Evolutionary conservation across 2,888 invertebrate species (phyloP), one percentile per base, ranked within the genome.

Genomic region (Philereme vetulata): DNA sequence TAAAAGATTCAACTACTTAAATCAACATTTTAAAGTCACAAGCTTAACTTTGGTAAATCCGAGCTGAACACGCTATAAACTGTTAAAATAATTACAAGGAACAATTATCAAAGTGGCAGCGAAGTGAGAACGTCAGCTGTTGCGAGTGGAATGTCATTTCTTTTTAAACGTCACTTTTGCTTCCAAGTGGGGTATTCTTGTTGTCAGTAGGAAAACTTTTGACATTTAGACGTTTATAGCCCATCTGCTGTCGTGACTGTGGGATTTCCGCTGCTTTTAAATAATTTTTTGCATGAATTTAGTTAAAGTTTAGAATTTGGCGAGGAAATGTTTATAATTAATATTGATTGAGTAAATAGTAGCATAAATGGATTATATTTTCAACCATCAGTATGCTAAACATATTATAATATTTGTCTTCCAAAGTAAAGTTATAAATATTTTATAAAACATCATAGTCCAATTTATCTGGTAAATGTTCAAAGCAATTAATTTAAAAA

Each of bases 161-260:
- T 83, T 83, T 82, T 78, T 80, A 78, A 79, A 72, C 71, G 71
- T 52, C 65, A 66, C 61, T 61, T 66, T 64, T 60, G 53, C 62
- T 69, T 65, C 52, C 51, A 62, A 71, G 62, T 67, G 66, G 66
- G 70, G 68, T 72, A 72, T 69, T 75, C 72, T 78, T 78, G 78
- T 81, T 81, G 78, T 80, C 79, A 77, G 75, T 72, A 65, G 76
- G 70, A 70, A 74, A 86, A 86, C 75, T 86, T 85, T 80, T 67
- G 78, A 81, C 84, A 80, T 84, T 82, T 74, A 73, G 77, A 82
- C 84, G 74, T 83, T 86, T 83, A 85, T 85, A 72, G 81, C 71
- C 80, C 84, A 86, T 86, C 83, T 84, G 83, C 75, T 70, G 75
- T 73, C 76, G 70, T 74, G 72, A 67, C 68, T 68, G 71, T 73